phyloP scores from a whole-genome alignment of 2,797 vertebrate genomes.

The Dryobates pubescens region DNA sequence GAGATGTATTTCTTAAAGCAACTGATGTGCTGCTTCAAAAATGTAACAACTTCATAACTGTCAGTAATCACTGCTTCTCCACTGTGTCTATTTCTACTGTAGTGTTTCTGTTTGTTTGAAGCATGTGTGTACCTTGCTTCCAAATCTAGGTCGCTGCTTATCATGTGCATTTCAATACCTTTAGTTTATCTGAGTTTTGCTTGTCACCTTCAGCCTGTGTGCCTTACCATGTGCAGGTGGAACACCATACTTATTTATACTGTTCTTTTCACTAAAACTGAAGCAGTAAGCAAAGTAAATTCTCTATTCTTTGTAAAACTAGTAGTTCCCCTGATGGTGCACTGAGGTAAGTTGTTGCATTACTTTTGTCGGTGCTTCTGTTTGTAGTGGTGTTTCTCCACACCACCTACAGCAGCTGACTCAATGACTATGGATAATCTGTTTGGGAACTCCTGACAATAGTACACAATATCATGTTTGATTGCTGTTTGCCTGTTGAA shows the following conservation, averaged over 20 bases:
- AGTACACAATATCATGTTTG: neutral
- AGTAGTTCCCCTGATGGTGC: neutral
- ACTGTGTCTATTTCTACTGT: neutral
- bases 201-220: neutral
- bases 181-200: neutral
- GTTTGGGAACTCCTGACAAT: neutral
- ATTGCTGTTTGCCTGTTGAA: neutral
- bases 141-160: neutral
- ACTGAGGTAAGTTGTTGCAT: neutral
- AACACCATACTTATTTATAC: neutral
- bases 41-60: neutral
- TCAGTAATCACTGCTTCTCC: neutral
- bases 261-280: neutral
- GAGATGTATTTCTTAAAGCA: neutral
- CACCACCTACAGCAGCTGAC: neutral
- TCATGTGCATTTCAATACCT: neutral
- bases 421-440: neutral
- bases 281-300: neutral
- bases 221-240: neutral
- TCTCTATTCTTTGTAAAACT: neutral
- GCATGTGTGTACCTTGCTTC: neutral
- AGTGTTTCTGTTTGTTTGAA: neutral
- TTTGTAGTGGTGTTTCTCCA: neutral
- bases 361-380: neutral
- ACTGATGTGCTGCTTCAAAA: constrained; percentile 23